Base-by-base conservation (phyloP, 2,797 vertebrate species). In the Cottoperca gobio region DNA sequence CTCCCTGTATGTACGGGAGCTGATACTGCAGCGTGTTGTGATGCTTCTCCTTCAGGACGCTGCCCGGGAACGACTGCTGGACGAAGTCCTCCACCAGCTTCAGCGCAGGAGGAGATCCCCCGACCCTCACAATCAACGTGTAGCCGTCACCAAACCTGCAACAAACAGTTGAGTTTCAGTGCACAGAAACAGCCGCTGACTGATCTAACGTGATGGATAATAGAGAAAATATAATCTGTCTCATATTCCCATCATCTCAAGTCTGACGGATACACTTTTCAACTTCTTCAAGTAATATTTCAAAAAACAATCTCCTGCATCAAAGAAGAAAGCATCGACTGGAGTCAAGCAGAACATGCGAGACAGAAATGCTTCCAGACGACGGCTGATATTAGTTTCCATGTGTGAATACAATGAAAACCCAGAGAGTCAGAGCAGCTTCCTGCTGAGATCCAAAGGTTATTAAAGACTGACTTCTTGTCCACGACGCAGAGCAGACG, bases 121-220 rank as follows among this genome's bases (percentile, higher is more conserved):
- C 92, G 66, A 99, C 97, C 53, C 96, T 93, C 70, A 99, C 95
- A 0, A 97, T 94, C 71, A 99, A 95, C 0, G 97, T 99, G 88
- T 99, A 99, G 40, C 98, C 98, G 4, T 99, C 98, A n/a, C 98
- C 98, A 76, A 99, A 99, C 82, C 98, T 99, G 77, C 21, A 84
- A 48, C 71, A 70, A 77, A 37, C 35, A 23, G 17, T 68, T 42
- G 3, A 46, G 57, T 7, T 58, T 79, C 21, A 67, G n/a, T 6
- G 10, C 5, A 31, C 40, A 49, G 39, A 10, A n/a, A n/a, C n/a
- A n/a, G n/a, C n/a, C n/a, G n/a, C n/a, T n/a, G n/a, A n/a, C n/a
- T n/a, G n/a, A n/a, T n/a, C n/a, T n/a, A n/a, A n/a, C n/a, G n/a
- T 23, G 43, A 60, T 46, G 68, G 50, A 70, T 78, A 70, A 71